Conservation (phyloP, 2,797 vertebrate genomes). For the Pelodytes ibericus region DNA sequence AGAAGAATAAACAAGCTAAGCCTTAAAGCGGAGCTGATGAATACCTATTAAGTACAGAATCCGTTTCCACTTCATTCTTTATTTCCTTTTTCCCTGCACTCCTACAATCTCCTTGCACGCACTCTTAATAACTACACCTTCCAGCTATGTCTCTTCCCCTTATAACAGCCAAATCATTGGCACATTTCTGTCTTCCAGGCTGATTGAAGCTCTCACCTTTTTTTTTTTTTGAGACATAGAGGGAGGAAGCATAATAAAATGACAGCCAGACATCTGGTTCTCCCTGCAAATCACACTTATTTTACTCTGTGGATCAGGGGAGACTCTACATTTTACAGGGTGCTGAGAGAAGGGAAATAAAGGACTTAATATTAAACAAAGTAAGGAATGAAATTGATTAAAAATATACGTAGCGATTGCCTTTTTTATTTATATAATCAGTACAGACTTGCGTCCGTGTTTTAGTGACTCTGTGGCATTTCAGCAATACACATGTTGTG, state of each 20-base stretch:
- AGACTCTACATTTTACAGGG: too few species aligned
- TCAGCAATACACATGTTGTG: too few species aligned
- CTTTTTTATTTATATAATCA: too few species aligned
- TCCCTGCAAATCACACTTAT: conserved; percentile 25
- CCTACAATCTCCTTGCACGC: not conserved
- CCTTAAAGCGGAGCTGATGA: conserved; percentile 79
- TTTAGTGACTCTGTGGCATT: too few species aligned
- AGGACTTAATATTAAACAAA: too few species aligned
- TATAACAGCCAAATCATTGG: conserved; percentile 71
- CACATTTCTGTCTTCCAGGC: conserved; percentile 61
- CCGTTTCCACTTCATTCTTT: conserved; percentile 79
- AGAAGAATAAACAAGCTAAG: conserved; percentile 80
- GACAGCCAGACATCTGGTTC: conserved; percentile 27
- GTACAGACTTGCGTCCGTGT: too few species aligned
- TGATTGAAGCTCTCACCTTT: conserved; percentile 57
- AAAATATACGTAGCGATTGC: too few species aligned
- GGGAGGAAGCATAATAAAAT: conserved; percentile 64
- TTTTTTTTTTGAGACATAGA: conserved; percentile 77
- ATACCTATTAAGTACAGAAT: conserved; percentile 81
- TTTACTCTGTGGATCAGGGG: conserved; percentile 12
- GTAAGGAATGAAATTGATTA: too few species aligned
- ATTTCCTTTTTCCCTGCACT: conserved; percentile 60
- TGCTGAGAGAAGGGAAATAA: too few species aligned
- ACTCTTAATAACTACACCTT: conserved; percentile 26
- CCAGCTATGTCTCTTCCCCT: conserved; percentile 64